Conservation (phyloP, 2,113 vertebrate genomes). For the Benitochromis conjunctus region DNA sequence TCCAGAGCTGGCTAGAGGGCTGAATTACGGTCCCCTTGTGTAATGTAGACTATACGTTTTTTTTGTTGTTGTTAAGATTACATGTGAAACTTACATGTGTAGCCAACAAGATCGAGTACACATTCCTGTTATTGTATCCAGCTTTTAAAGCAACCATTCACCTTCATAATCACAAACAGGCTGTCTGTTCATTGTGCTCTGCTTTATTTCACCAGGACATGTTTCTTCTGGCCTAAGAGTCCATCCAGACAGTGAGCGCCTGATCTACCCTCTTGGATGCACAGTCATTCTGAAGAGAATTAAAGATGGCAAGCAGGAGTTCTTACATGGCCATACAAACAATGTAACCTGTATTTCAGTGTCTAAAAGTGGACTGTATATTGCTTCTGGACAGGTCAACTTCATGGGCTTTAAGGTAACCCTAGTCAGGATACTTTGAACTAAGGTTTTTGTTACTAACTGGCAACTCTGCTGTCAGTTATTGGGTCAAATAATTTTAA, state of each 20-base stretch:
- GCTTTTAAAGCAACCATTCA: background rate
- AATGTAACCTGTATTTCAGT: conserved; percentile 82
- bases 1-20: background rate
- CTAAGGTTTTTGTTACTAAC: background rate
- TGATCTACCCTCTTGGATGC: conserved; percentile 86
- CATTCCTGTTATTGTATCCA: background rate
- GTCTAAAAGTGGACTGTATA: conserved; percentile 76
- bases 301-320: conserved; percentile 73
- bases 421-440: background rate
- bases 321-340: conserved; percentile 85
- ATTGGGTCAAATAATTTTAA: background rate
- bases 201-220: conserved; percentile 70
- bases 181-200: background rate
- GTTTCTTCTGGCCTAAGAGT: conserved; percentile 78
- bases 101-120: background rate
- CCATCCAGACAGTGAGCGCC: conserved; percentile 81
- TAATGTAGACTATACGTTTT: background rate
- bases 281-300: conserved; percentile 81
- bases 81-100: background rate
- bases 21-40: background rate
- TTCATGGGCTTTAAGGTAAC: conserved; percentile 85
- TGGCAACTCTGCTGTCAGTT: background rate
- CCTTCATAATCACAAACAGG: background rate
- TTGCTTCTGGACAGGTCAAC: conserved; percentile 88
- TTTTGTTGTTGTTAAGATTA: background rate